A percentile compares a stretch with the other conserved stretches of the same genome.
Evolutionary conservation across 1,140 invertebrate species (phyloP).

Genomic region (Drosophila pectinifera): DNA sequence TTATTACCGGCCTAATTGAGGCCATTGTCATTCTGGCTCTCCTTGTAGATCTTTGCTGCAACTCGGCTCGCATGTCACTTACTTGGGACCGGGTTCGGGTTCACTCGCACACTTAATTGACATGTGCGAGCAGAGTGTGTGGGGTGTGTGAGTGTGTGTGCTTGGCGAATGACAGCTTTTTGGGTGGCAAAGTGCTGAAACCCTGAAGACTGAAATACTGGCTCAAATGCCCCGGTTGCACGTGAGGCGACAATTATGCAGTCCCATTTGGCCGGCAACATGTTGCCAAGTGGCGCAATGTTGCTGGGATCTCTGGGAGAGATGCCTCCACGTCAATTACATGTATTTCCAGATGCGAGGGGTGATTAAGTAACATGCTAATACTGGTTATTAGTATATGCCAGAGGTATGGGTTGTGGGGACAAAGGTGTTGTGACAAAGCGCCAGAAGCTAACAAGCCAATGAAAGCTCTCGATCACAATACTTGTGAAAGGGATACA

Average conservation of each 20-base stretch:
- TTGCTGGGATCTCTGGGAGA: slow-evolving; percentile 33
- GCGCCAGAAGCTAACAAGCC: slow-evolving; percentile 14
- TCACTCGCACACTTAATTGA: slow-evolving; percentile 79
- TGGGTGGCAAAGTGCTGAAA: slow-evolving; percentile 37
- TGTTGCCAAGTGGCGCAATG: slow-evolving; percentile 45
- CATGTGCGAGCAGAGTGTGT: slow-evolving; percentile 34
- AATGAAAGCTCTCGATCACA: slow-evolving; percentile 7
- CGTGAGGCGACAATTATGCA: slow-evolving; percentile 74
- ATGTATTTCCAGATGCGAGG: slow-evolving; percentile 27
- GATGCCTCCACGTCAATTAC: slow-evolving; percentile 36
- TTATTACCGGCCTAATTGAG: slow-evolving; percentile 78
- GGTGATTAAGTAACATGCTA: slow-evolving; percentile 39
- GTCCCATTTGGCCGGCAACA: slow-evolving; percentile 41
- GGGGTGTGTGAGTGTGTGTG: slow-evolving; percentile 11
- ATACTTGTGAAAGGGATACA: background rate
- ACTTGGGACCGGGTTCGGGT: slow-evolving; percentile 37
- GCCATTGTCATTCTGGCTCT: slow-evolving; percentile 70
- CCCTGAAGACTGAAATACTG: slow-evolving; percentile 16
- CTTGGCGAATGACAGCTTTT: slow-evolving; percentile 61
- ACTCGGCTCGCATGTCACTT: slow-evolving; percentile 67
- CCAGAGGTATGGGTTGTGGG: background rate
- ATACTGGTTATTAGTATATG: slow-evolving; percentile 36
- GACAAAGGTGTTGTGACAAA: background rate
- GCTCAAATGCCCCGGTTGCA: slow-evolving; percentile 62
- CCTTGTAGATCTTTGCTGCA: slow-evolving; percentile 48